A percentile compares a stretch with the other conserved stretches of the same genome.
Conservation (phyloP, 2,888 invertebrate species). For the Antheraea assamensis region DNA sequence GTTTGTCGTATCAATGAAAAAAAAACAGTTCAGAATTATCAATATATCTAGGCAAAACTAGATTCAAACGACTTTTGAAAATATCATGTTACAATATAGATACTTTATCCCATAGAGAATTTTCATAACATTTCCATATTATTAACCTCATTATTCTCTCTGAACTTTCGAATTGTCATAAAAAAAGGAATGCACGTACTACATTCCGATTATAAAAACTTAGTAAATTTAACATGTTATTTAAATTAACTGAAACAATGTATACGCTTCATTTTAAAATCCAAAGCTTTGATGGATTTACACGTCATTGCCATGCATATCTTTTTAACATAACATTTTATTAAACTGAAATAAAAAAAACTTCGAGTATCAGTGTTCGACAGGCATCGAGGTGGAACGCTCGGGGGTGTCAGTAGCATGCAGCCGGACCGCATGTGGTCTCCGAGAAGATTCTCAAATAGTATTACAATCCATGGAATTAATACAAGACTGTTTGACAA, state of each 20-base stretch:
- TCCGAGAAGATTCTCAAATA: constrained; percentile 24
- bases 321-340: constrained; percentile 9
- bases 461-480: not conserved
- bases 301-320: constrained; percentile 7
- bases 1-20: not conserved
- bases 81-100: not conserved
- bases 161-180: not conserved
- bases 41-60: not conserved
- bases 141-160: not conserved
- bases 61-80: not conserved
- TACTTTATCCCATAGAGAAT: not conserved
- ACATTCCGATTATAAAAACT: not conserved
- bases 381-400: constrained; percentile 16
- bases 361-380: constrained; percentile 16
- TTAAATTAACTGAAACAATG: not conserved
- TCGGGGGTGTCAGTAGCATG: constrained; percentile 30
- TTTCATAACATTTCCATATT: not conserved
- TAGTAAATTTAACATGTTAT: not conserved
- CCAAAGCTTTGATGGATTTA: not conserved
- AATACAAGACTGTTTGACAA: not conserved
- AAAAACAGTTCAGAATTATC: not conserved
- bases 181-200: not conserved
- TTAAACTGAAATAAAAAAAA: constrained; percentile 21
- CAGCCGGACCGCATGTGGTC: constrained; percentile 33
- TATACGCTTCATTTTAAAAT: not conserved